Conservation (phyloP, 2,888 invertebrate genomes). For the Metalampra italica region DNA sequence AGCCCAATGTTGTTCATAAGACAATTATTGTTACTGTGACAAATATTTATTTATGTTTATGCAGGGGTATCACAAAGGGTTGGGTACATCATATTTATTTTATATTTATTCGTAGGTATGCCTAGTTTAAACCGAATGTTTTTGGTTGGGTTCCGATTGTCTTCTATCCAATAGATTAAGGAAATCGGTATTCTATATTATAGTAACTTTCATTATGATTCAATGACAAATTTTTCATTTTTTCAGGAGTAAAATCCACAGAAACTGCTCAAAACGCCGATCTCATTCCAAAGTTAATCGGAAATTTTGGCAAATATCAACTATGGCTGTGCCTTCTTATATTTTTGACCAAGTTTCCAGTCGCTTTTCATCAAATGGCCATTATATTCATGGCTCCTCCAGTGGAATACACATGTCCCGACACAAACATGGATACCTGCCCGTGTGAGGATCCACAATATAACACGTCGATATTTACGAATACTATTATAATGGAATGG, state of each 20-base stretch:
- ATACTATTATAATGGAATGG: slow-evolving; percentile 87
- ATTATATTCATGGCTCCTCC: slow-evolving; percentile 72
- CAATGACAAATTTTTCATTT: neutral
- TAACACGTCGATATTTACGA: slow-evolving; percentile 81
- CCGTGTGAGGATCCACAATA: slow-evolving; percentile 79
- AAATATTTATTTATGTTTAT: too few species aligned
- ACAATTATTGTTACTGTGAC: too few species aligned
- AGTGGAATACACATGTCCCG: slow-evolving; percentile 44
- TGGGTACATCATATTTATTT: too few species aligned
- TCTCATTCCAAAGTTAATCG: slow-evolving; percentile 59
- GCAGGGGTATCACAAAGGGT: too few species aligned
- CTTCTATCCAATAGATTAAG: too few species aligned
- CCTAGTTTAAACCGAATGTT: too few species aligned
- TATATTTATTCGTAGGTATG: too few species aligned
- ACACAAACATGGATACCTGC: slow-evolving; percentile 53
- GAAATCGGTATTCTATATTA: too few species aligned
- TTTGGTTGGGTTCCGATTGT: too few species aligned
- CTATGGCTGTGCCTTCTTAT: slow-evolving; percentile 55
- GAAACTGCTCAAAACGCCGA: slow-evolving; percentile 26
- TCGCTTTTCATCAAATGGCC: slow-evolving; percentile 73
- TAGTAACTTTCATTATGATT: too few species aligned
- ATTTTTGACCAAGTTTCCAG: slow-evolving; percentile 63
- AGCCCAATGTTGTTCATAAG: too few species aligned
- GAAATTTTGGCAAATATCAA: slow-evolving; percentile 75
- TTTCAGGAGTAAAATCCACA: slow-evolving; percentile 27